A percentile compares a stretch with the other conserved stretches of the same genome.
Conservation (phyloP, 1,140 invertebrate species). For the Drosophila suzukii region DNA sequence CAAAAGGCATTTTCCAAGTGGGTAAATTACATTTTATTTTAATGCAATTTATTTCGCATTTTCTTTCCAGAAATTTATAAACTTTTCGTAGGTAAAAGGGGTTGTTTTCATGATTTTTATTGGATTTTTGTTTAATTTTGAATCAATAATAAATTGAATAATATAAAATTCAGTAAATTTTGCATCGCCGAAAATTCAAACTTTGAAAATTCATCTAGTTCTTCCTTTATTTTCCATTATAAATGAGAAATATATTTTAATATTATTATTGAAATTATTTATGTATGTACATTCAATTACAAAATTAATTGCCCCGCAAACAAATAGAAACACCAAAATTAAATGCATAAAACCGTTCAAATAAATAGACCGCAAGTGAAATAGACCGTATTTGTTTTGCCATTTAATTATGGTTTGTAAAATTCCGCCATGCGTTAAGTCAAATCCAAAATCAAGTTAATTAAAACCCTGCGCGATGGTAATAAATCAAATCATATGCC, state of each 20-base stretch:
- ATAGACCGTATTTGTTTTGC: slow-evolving; percentile 10
- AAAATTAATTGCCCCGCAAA: slow-evolving; percentile 9
- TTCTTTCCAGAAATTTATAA: neutral
- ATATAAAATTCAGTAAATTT: no score
- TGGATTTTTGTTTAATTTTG: no score
- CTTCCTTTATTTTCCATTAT: neutral
- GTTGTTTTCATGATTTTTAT: neutral
- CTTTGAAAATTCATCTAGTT: no score
- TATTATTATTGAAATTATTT: slow-evolving; percentile 2
- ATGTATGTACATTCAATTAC: slow-evolving; percentile 1
- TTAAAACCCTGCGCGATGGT: slow-evolving; percentile 15
- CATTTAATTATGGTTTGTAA: slow-evolving; percentile 36
- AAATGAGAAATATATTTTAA: neutral
- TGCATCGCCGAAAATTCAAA: no score
- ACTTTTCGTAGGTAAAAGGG: neutral
- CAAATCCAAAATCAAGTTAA: slow-evolving; percentile 28
- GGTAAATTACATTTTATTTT: slow-evolving; percentile 1
- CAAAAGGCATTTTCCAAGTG: neutral
- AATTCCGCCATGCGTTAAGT: slow-evolving; percentile 21
- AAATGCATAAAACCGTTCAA: slow-evolving; percentile 4
- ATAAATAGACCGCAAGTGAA: slow-evolving; percentile 1
- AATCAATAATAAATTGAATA: no score
- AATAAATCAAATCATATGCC: slow-evolving; percentile 37
- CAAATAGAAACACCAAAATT: slow-evolving; percentile 2
- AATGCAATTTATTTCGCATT: neutral